These are phyloP conservation scores for Sinocyclocheilus maitianheensis DNA, from an alignment of 2,113 vertebrate genomes.

Conservation along the genomic window DNA sequence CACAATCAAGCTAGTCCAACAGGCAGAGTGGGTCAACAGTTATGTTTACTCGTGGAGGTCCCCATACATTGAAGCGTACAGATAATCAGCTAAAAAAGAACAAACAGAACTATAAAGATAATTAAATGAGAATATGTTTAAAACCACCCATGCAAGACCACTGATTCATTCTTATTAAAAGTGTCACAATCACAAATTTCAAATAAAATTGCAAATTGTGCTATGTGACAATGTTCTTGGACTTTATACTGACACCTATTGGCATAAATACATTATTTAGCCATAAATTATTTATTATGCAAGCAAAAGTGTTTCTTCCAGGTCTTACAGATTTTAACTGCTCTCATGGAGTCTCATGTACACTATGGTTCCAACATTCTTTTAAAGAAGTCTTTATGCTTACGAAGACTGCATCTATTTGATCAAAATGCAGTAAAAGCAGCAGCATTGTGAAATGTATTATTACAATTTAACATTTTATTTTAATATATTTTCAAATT, in stretches of 20 bases:
- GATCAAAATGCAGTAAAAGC: not conserved
- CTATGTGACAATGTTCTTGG: not conserved
- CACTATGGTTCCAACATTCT: not conserved
- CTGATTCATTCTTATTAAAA: not conserved
- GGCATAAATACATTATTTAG: not conserved
- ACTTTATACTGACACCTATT: not conserved
- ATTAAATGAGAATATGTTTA: conserved; percentile 15
- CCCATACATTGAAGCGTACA: not conserved
- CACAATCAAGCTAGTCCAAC: not conserved
- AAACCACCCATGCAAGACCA: not conserved
- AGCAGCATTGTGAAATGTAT: not conserved
- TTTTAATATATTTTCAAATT: not conserved
- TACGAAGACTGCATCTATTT: not conserved
- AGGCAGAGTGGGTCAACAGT: conserved; percentile 4
- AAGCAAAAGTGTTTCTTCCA: not conserved
- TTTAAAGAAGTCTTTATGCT: not conserved
- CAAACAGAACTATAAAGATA: not conserved
- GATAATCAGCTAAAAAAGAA: conserved; percentile 1
- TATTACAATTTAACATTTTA: not conserved
- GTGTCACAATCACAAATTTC: not conserved
- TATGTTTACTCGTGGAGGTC: conserved; percentile 21
- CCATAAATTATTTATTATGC: not conserved
- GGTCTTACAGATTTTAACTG: not conserved
- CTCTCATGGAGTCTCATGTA: not conserved
- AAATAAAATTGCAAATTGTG: not conserved